Evolutionary conservation across 2,888 invertebrate species (phyloP).

Genomic region (Acrobasis suavella): DNA sequence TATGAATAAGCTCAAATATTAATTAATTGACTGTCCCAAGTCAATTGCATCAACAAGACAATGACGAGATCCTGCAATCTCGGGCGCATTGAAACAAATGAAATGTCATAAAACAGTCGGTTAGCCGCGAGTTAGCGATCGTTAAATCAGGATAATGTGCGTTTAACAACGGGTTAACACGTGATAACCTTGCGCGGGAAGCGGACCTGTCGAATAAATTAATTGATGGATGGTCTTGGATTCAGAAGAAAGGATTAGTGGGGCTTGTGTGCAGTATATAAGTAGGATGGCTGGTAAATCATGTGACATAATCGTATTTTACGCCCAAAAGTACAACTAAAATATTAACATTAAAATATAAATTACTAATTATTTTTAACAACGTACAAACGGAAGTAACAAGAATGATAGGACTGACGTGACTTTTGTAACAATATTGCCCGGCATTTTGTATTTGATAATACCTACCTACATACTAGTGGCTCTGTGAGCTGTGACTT

Average conservation of each 20-base stretch:
- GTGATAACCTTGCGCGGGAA: conserved; percentile 39
- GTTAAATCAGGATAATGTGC: conserved; percentile 62
- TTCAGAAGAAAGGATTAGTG: background rate
- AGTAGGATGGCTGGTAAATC: too few relatives aligned
- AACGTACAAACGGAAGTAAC: too few relatives aligned
- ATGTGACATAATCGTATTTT: too few relatives aligned
- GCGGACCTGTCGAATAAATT: conserved; percentile 17
- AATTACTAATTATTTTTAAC: too few relatives aligned
- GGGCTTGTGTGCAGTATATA: background rate
- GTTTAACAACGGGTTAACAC: conserved; percentile 35
- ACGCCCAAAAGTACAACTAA: too few relatives aligned
- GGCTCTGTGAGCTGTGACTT: too few relatives aligned
- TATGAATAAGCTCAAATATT: too few relatives aligned
- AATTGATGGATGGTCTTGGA: conserved; percentile 11
- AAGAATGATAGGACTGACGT: too few relatives aligned
- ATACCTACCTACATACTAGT: too few relatives aligned
- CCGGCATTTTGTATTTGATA: too few relatives aligned
- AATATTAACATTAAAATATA: too few relatives aligned
- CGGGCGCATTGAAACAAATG: conserved; percentile 75
- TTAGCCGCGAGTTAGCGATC: conserved; percentile 61
- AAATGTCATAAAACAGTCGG: conserved; percentile 72
- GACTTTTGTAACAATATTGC: too few relatives aligned
- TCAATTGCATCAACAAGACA: conserved; percentile 28
- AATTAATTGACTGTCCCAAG: conserved; percentile 5
- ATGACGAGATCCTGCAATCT: conserved; percentile 60